Evolutionary conservation across 2,888 invertebrate species (phyloP).

Genomic region (Apeira syringaria): DNA sequence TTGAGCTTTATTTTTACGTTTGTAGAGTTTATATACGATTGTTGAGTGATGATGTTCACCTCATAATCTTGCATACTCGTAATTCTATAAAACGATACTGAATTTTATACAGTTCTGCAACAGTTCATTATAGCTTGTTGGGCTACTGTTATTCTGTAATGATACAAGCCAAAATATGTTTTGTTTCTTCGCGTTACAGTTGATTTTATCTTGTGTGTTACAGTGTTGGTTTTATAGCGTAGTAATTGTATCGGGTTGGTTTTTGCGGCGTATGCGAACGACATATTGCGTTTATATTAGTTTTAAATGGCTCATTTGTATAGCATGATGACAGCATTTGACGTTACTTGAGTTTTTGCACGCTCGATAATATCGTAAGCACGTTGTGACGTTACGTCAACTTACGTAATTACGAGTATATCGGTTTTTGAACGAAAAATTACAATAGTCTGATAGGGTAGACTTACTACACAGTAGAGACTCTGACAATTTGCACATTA

Average conservation of each 20-base stretch:
- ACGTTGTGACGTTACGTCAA: too few relatives aligned
- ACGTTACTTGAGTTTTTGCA: constrained; percentile 4
- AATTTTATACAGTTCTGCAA: constrained; percentile 2
- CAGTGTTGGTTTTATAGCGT: constrained; percentile 2
- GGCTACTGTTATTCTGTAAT: too few relatives aligned
- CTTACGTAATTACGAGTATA: too few relatives aligned
- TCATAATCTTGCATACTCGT: constrained; percentile 7
- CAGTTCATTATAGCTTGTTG: constrained; percentile 6
- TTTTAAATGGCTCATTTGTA: constrained; percentile 21
- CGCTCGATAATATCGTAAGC: not conserved
- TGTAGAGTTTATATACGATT: constrained; percentile 8
- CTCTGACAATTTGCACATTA: too few relatives aligned
- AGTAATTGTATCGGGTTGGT: not conserved
- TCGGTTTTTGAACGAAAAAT: too few relatives aligned
- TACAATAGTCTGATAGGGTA: too few relatives aligned
- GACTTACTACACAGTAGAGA: too few relatives aligned
- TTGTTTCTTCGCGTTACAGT: constrained; percentile 1
- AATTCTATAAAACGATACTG: constrained; percentile 6
- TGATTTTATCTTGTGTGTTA: constrained; percentile 12
- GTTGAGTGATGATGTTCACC: not conserved
- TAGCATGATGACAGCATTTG: constrained; percentile 15
- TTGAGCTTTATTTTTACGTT: not conserved
- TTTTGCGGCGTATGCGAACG: constrained; percentile 18
- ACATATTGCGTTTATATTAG: constrained; percentile 19
- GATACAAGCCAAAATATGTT: too few relatives aligned